These are phyloP conservation scores for Istiophorus platypterus DNA, from an alignment of 2,113 vertebrate genomes.

Conservation along the genomic window DNA sequence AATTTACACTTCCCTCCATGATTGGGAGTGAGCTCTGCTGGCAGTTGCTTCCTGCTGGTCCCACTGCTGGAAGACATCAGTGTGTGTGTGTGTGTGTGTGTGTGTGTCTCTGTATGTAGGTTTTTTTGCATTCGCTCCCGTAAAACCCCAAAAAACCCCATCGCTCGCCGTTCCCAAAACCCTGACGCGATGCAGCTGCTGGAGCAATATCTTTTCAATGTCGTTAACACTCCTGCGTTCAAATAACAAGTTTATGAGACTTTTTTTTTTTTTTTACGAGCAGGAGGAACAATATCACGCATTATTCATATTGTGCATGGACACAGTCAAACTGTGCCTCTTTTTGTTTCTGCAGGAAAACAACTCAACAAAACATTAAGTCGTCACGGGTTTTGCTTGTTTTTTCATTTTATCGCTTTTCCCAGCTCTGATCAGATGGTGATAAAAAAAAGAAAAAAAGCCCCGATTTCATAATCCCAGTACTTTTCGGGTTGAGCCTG, in stretches of 20 bases:
- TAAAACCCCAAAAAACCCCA: too few relatives aligned
- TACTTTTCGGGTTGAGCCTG: neutral
- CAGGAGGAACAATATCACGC: neutral
- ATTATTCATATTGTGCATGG: neutral
- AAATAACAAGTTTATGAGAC: conserved; percentile 7
- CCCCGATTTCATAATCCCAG: neutral
- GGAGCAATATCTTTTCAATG: conserved; percentile 32
- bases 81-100: conserved; percentile 24
- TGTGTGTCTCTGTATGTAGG: neutral
- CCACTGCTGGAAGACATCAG: conserved; percentile 40
- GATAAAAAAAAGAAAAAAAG: too few relatives aligned
- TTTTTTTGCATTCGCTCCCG: too few relatives aligned
- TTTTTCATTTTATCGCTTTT: neutral
- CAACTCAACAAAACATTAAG: neutral
- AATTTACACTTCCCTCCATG: conserved; percentile 31
- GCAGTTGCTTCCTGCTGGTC: conserved; percentile 3
- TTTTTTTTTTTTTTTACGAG: neutral
- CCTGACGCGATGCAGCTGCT: conserved; percentile 52
- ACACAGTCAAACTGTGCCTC: neutral
- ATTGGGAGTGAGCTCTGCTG: conserved; percentile 14
- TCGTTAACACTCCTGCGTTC: conserved; percentile 11
- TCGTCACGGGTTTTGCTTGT: neutral
- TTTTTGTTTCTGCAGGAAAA: neutral
- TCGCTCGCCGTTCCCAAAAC: conserved; percentile 24
- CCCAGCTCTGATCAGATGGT: neutral